Evolutionary conservation across 2,888 invertebrate genomes (phyloP), one percentile per base, ranked within the genome.

Genomic region (Acrobasis consociella): DNA sequence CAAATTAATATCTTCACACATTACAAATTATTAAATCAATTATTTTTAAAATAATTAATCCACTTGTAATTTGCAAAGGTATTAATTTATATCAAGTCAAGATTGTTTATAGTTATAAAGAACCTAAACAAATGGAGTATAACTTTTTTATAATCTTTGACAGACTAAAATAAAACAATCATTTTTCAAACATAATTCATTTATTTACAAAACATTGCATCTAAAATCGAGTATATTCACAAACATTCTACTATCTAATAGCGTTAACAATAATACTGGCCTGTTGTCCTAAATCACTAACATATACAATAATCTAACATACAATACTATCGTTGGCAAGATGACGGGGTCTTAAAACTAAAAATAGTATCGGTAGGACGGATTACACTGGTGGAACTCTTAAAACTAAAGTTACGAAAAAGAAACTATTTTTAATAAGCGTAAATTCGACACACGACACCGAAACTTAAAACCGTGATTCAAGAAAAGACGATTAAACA

Each of bases 321-420:
- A 66, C 86, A 91, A 92, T 92, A 92, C 91, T 91, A 78, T 80
- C 58, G 67, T 73, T 71, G 91, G 91, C 81, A 90, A 91, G 90
- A 91, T 90, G 87, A 75, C 66, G 51, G 56, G 50, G 16, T 8
- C 15, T 39, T 68, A 62, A 60, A 68, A 70, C 68, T 69, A 72
- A 67, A 65, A 69, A 70, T 38, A 62, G 71, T 80, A 78, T 85
- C 82, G 87, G 86, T 75, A 89, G 91, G 91, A 91, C 91, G 91
- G 91, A 89, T 80, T 75, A 78, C 72, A 82, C 83, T 81, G 80
- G 77, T 76, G 79, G 80, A 74, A 76, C 68, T 64, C 70, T 77
- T 77, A 73, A 69, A 72, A 66, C 56, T 68, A 71, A 72, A 68
- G 59, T 66, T 67, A 69, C 64, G 70, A 53, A 65, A 62, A 63